Percentiles rank a stretch among this genome's conserved stretches.
phyloP scores from a whole-genome alignment of 2,888 invertebrate species.

The Smittia sp. region DNA sequence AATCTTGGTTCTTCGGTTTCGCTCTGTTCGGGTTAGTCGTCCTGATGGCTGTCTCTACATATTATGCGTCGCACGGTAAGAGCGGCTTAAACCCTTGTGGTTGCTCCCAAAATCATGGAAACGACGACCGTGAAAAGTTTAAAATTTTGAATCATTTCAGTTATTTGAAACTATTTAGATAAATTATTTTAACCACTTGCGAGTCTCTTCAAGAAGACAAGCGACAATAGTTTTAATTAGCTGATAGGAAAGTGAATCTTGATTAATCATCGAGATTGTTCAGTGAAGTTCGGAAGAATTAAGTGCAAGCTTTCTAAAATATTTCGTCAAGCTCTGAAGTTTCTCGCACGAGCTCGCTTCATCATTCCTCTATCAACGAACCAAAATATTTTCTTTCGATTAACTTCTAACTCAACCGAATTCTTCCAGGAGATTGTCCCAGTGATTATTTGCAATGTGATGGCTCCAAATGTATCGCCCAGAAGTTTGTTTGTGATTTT shows the following conservation, averaged over 20 bases:
- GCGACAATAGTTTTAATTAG: too few species aligned
- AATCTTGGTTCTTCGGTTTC: not conserved
- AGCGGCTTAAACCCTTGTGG: not conserved
- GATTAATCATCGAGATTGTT: too few species aligned
- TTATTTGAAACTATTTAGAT: not conserved
- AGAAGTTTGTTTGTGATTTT: constrained; percentile 57
- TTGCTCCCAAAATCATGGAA: not conserved
- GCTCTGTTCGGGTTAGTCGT: constrained; percentile 45
- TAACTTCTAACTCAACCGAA: not conserved
- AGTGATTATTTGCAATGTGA: constrained; percentile 58
- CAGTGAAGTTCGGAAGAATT: too few species aligned
- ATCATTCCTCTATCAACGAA: not conserved
- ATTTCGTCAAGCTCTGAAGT: too few species aligned
- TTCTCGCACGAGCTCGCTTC: too few species aligned
- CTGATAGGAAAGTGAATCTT: too few species aligned
- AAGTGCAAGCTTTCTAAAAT: too few species aligned
- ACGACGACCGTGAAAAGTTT: not conserved
- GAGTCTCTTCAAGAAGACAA: too few species aligned
- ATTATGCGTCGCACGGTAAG: constrained; percentile 52
- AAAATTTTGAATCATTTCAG: not conserved
- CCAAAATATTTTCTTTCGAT: not conserved
- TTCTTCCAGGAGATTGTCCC: constrained; percentile 55
- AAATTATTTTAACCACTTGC: constrained; percentile 5
- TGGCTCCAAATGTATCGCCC: constrained; percentile 56
- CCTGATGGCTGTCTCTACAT: constrained; percentile 49